phyloP scores from a whole-genome alignment of 2,113 vertebrate species.

The Ophiodon elongatus region DNA sequence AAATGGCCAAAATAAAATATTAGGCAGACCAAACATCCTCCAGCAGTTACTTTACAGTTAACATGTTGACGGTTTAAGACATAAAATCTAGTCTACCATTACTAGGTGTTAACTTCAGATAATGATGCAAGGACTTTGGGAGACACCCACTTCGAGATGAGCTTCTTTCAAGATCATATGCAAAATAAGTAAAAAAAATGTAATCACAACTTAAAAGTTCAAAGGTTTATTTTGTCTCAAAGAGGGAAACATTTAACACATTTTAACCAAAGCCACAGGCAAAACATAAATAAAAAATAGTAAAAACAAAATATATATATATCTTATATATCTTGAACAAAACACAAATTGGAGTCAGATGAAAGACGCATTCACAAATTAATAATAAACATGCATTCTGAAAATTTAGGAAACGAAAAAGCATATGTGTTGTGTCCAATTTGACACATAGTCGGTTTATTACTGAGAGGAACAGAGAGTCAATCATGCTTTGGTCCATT shows the following conservation, averaged over 20 bases:
- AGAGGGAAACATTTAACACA: neutral
- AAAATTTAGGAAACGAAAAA: neutral
- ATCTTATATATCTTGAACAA: neutral
- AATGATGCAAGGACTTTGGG: neutral
- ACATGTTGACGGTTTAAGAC: neutral
- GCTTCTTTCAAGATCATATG: neutral
- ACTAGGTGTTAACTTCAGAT: neutral
- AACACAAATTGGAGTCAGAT: neutral
- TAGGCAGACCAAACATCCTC: neutral
- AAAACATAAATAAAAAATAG: neutral
- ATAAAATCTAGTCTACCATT: neutral
- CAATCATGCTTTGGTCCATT: neutral
- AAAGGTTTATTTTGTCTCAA: neutral
- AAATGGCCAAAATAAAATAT: neutral
- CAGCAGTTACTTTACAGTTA: neutral
- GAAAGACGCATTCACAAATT: neutral
- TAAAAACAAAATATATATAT: neutral
- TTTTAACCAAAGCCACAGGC: neutral
- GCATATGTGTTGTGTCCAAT: neutral
- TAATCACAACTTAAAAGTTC: neutral
- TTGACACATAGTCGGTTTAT: neutral
- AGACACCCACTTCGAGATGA: neutral
- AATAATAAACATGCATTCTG: neutral
- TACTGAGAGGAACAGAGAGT: slow-evolving; percentile 11
- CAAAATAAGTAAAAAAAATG: neutral